A percentile compares a stretch with the other conserved stretches of the same genome.
phyloP scores from a whole-genome alignment of 2,113 vertebrate species.

The Phalacrocorax carbo region DNA sequence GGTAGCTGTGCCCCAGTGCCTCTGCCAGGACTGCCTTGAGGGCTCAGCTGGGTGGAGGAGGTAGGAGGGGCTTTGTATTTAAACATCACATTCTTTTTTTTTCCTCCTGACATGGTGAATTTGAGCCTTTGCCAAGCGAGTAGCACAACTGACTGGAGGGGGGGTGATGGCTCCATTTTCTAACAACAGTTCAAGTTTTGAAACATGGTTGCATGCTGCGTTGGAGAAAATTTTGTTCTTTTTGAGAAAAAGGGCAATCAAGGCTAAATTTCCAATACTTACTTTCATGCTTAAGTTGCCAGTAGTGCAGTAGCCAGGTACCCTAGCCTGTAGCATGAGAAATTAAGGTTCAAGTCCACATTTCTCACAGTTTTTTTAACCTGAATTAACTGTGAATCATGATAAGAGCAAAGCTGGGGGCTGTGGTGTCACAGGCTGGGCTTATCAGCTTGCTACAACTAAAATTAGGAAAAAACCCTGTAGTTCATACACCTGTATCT shows the following conservation, averaged over 20 bases:
- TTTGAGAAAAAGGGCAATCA: neutral
- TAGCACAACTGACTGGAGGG: neutral
- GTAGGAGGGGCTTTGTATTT: neutral
- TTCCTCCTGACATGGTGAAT: neutral
- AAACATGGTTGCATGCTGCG: neutral
- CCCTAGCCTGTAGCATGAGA: neutral
- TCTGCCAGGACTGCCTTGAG: neutral
- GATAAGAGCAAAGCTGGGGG: conserved; percentile 21
- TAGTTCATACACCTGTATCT: neutral
- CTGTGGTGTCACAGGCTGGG: conserved; percentile 3
- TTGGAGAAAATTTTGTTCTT: neutral
- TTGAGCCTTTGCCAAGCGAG: conserved; percentile 24
- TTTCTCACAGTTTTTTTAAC: neutral
- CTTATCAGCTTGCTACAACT: conserved; percentile 18
- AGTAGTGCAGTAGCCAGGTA: neutral
- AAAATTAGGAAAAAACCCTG: neutral
- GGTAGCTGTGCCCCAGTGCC: neutral
- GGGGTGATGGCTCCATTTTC: conserved; percentile 4
- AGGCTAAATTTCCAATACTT: neutral
- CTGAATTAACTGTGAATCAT: neutral
- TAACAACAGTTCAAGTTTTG: neutral
- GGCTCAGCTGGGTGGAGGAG: neutral
- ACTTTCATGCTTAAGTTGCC: neutral
- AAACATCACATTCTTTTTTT: neutral
- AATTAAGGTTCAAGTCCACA: neutral